phyloP scores from a whole-genome alignment of 2,113 vertebrate species.

The Myiagra hebetior region DNA sequence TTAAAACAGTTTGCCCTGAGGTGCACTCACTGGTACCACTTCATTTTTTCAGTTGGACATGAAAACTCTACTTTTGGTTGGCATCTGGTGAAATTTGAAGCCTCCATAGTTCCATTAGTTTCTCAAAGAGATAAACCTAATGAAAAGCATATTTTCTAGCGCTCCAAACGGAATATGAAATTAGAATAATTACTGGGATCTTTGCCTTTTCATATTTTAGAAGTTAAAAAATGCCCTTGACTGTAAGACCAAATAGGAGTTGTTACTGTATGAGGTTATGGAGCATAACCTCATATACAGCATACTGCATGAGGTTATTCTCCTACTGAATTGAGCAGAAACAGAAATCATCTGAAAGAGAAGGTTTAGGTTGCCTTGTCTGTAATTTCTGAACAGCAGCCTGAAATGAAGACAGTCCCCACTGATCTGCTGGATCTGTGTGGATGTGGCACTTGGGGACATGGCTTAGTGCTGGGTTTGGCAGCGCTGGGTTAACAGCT shows the following conservation, averaged over 20 bases:
- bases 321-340: not conserved
- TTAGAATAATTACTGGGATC: not conserved
- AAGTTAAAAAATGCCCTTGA: not conserved
- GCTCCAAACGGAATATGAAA: not conserved
- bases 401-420: not conserved
- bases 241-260: not conserved
- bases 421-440: fast-evolving
- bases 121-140: not conserved
- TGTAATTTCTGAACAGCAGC: not conserved
- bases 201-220: not conserved
- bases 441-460: not conserved
- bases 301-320: not conserved
- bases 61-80: not conserved
- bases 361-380: not conserved
- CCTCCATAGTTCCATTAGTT: not conserved
- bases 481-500: not conserved
- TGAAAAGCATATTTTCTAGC: not conserved
- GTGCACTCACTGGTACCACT: not conserved
- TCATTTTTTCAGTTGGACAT: fast-evolving
- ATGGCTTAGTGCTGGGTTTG: not conserved
- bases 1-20: not conserved
- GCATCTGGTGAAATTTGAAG: not conserved
- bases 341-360: not conserved
- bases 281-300: too few species aligned
- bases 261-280: not conserved